Base-by-base conservation (phyloP, 2,797 vertebrate species). In the Mareca strepera region DNA sequence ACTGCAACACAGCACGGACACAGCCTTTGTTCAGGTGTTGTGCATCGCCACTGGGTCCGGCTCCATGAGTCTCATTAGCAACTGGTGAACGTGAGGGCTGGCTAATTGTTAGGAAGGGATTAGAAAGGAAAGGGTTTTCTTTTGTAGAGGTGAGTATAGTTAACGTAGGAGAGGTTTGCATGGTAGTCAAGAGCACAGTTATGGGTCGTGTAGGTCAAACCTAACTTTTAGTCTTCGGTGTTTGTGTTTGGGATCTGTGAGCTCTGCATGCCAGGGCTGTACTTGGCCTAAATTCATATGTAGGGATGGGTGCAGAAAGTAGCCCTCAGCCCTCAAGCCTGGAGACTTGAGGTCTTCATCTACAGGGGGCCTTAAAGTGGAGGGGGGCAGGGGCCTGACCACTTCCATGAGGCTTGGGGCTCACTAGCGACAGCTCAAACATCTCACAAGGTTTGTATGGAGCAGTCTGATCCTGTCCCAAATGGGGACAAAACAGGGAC, bases 401-500 rank as follows among this genome's bases (percentile, higher is more conserved):
- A 1, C 29, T 73, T 68, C 50, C 1, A 0, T 52, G 75, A 74
- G 72, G 72, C 35, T 59, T 68, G 66, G 80, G 60, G 48, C 43
- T 86, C 83, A 25, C 10, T 88, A 90, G 41, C 22, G 58, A 44
- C 68, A 64, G 56, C 48, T 75, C 13, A 8, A 63, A 17, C 58
- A 22, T 82, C 55, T 26, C 16, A 17, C 12, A 17, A 44, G 43
- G 35, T 11, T 48, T 17, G 37, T 73, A 33, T 4, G 12, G 0
- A 33, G 76, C 50, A 74, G 39, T n/a, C n/a, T 79, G 22, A 41
- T 79, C 46, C 63, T 76, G 18, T 88, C 63, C 29, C 48, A 28
- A 53, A 60, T 2, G 3, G 17, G 5, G 5, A 9, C 55, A 10
- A 31, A 73, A 37, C 0, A 0, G 55, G n/a, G 68, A 26, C 55